phyloP scores from a whole-genome alignment of 2,797 vertebrate genomes.

The Xenentodon cancila region DNA sequence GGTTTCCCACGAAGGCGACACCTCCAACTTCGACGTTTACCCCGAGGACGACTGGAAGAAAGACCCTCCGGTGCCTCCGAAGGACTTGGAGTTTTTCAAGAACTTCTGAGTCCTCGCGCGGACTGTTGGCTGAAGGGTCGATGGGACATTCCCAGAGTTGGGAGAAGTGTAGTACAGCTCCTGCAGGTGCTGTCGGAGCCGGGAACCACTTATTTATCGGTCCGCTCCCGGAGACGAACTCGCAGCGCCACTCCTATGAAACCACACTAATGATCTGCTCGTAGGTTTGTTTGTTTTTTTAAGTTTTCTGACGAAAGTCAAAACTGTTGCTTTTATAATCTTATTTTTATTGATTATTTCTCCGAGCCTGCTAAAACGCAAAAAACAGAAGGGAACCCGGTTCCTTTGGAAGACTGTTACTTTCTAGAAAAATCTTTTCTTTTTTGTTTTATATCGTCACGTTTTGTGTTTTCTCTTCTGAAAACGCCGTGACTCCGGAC shows the following conservation, averaged over 20 bases:
- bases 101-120: slow-evolving; percentile 84
- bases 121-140: slow-evolving; percentile 7
- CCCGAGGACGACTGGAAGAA: slow-evolving; percentile 94
- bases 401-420: slow-evolving; percentile 71
- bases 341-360: slow-evolving; percentile 32
- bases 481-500: too few species aligned
- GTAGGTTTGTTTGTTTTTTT: slow-evolving; percentile 41
- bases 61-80: slow-evolving; percentile 83
- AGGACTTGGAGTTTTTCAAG: slow-evolving; percentile 94
- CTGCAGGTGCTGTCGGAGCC: slow-evolving; percentile 32
- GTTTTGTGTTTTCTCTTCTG: slow-evolving; percentile 59
- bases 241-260: slow-evolving; percentile 41
- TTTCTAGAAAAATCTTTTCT: slow-evolving; percentile 56
- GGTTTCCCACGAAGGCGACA: slow-evolving; percentile 92
- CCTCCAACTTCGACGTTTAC: slow-evolving; percentile 96
- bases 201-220: slow-evolving; percentile 28
- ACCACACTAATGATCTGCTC: slow-evolving; percentile 13
- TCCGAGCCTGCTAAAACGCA: slow-evolving; percentile 77
- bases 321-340: slow-evolving; percentile 15
- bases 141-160: neutral
- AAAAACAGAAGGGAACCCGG: slow-evolving; percentile 43
- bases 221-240: slow-evolving; percentile 14
- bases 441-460: slow-evolving; percentile 29
- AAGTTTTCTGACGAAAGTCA: slow-evolving; percentile 52
- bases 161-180: neutral